Base-by-base conservation (phyloP, 1,140 invertebrate genomes). In the Drosophila dunni region DNA sequence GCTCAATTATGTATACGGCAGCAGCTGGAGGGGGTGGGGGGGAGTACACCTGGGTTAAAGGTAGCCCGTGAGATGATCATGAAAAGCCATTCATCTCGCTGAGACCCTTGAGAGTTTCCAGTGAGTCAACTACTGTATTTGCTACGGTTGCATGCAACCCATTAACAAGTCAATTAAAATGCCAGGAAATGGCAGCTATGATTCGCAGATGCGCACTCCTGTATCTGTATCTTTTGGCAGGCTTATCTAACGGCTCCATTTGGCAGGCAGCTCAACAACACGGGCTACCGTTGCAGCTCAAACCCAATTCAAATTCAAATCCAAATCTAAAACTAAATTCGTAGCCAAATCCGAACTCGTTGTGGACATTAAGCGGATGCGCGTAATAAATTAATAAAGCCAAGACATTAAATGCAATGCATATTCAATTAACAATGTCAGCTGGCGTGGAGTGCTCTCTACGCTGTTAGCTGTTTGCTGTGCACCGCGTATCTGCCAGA, bases 361-460 rank as follows among this genome's bases (percentile, higher is more conserved):
- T 75, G 42, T 48, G 58, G 54, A 75, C 85, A 73, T 63, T 83
- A 83, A 91, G 88, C 88, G 88, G 88, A 90, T 90, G 88, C 77
- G 88, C 88, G 88, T 90, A 91, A 90, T 90, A 90, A 90, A 90
- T 90, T 88, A 90, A 91, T 91, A 88, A 83, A 86, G 82, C 75
- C 88, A 78, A 29, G 72, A 72, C 88, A 79, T 81, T 88, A 81
- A 88, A 79, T 68, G 79, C 89, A 83, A 88, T 81, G 74, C 88
- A 88, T 88, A 91, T 90, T 90, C 88, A 90, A 90, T 90, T 91
- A 90, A 88, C 78, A 90, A 83, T 88, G 82, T 83, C 77, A 88
- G 79, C 46, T 17, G 34, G 24, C 71, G 44, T 45, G 7, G 44
- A 7, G 15, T n/a, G 24, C 24, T 29, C 24, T 29, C 24, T 29